Evolutionary conservation across 2,888 invertebrate genomes (phyloP), one percentile per base, ranked within the genome.

Genomic region (Dicyrtomina minuta): DNA sequence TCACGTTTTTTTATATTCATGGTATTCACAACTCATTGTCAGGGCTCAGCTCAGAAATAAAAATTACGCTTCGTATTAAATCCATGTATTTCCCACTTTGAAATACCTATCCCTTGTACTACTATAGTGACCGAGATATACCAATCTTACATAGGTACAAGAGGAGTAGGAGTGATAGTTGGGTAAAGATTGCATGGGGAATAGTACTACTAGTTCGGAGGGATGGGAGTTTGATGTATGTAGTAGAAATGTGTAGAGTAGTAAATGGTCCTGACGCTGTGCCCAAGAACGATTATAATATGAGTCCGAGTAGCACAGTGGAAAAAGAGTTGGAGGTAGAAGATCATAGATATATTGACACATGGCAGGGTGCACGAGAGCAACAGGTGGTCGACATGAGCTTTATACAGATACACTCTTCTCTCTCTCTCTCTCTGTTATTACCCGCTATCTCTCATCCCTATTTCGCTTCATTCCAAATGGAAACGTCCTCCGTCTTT

Each of bases 281-380:
- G 33, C 33, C 33, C 33, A 33, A 8, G 33, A 33, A 33, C 33
- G 33, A 33, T 33, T 33, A 12, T 12, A 12, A 13, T 43, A 43
- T 43, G 43, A 8, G 13, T 13, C 15, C 43, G 13, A 43, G 13
- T 43, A 33, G 33, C 4, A 33, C 33, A 33, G 33, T 33, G 33
- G 33, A 8, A 33, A 53, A 22, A 17, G 24, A 17, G 22, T 22
- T 53, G 17, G 53, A 53, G 22, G 3, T 22, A 39, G 58, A 33
- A 58, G 58, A 58, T 58, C 58, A 58, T 58, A 58, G 58, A 58
- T 39, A 17, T 58, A 58, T 58, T 58, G 58, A 58, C 58, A 58
- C 58, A 58, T 58, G 58, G 58, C 58, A 39, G 58, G 58, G 58
- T 58, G 58, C 58, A 58, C 58, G 58, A 58, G 58, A 58, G 39